Conservation (phyloP, 2,797 vertebrate genomes). For the Etheostoma nigrum region DNA sequence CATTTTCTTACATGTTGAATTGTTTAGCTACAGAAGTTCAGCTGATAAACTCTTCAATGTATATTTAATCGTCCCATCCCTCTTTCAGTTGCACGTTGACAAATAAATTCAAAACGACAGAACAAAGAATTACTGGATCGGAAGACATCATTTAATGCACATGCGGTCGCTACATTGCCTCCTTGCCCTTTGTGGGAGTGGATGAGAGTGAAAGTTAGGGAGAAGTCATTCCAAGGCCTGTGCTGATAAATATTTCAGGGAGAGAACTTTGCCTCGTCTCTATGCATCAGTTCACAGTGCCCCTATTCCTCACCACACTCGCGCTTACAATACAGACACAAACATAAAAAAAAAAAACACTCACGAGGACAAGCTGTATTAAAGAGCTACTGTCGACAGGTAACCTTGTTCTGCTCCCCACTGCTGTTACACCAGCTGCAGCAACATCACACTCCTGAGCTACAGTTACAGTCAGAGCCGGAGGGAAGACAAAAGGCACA, state of each 20-base stretch:
- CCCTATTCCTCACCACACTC: slow-evolving; percentile 44
- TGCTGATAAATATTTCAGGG: slow-evolving; percentile 80
- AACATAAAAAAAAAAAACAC: slow-evolving; percentile 51
- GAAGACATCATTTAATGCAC: slow-evolving; percentile 64
- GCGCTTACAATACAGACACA: slow-evolving; percentile 47
- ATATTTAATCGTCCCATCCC: background rate
- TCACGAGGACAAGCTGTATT: slow-evolving; percentile 57
- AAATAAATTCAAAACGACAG: slow-evolving; percentile 15
- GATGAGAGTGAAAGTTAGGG: slow-evolving; percentile 62
- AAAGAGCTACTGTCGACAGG: slow-evolving; percentile 69
- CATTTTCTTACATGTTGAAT: slow-evolving; percentile 17
- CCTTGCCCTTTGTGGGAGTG: slow-evolving; percentile 57
- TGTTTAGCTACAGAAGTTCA: slow-evolving; percentile 13
- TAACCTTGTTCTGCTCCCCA: slow-evolving; percentile 73
- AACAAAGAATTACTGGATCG: slow-evolving; percentile 39
- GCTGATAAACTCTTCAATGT: slow-evolving; percentile 2
- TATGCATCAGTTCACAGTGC: slow-evolving; percentile 73
- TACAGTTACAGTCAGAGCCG: slow-evolving; percentile 32
- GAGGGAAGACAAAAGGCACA: slow-evolving; percentile 29
- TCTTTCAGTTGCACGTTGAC: slow-evolving; percentile 19
- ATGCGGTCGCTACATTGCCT: slow-evolving; percentile 37
- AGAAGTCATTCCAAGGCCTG: slow-evolving; percentile 58
- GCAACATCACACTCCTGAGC: slow-evolving; percentile 24
- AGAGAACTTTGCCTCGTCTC: slow-evolving; percentile 70
- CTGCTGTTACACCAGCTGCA: slow-evolving; percentile 43